Conservation (phyloP, 2,797 vertebrate species). For the Sebastes trivittatus region DNA sequence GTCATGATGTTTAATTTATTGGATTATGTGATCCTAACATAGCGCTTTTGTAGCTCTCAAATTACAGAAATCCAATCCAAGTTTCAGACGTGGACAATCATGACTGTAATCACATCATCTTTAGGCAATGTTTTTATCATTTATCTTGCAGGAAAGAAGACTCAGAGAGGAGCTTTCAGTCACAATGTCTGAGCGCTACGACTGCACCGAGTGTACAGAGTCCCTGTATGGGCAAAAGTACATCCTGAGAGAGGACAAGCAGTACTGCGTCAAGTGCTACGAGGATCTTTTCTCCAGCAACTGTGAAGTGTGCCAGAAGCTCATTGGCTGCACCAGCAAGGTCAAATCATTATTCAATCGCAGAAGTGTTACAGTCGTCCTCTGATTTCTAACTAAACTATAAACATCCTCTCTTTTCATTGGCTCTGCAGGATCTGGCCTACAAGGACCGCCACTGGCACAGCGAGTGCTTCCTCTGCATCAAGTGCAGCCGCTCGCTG, state of each 20-base stretch:
- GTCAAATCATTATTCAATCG: constrained; percentile 66
- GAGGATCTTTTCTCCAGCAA: constrained; percentile 89
- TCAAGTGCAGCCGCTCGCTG: constrained; percentile 86
- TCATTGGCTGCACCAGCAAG: constrained; percentile 93
- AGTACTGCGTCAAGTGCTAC: constrained; percentile 91
- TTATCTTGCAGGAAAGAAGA: background rate
- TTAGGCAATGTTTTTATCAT: background rate
- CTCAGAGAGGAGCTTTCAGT: constrained; percentile 20
- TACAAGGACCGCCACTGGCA: constrained; percentile 97
- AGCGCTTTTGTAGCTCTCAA: background rate
- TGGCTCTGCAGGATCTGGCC: constrained; percentile 87
- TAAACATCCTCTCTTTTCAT: background rate
- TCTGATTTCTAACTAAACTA: background rate
- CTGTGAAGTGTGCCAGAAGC: constrained; percentile 90
- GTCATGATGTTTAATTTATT: background rate
- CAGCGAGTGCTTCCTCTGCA: constrained; percentile 91
- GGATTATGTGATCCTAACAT: constrained; percentile 19
- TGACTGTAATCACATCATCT: background rate
- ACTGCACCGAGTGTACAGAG: constrained; percentile 90
- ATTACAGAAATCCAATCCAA: background rate
- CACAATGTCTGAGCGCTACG: constrained; percentile 90
- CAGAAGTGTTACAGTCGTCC: background rate
- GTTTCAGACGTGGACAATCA: accelerated
- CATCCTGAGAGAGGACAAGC: constrained; percentile 89
- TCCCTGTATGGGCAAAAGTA: constrained; percentile 93